Conservation (phyloP, 2,888 invertebrate species). For the Adelphocoris suturalis region DNA sequence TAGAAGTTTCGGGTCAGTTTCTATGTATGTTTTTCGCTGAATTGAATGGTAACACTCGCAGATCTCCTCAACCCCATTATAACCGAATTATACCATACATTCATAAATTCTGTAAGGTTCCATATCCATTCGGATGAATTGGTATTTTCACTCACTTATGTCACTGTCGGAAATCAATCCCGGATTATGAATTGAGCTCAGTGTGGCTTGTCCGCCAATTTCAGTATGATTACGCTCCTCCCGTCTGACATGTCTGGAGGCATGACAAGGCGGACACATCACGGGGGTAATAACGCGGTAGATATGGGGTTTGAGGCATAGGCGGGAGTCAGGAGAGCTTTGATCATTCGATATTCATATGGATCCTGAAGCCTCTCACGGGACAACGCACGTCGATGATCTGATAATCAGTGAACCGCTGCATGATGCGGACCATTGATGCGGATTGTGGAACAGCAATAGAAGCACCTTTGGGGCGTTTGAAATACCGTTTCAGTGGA, state of each 20-base stretch:
- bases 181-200: no score
- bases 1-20: no score
- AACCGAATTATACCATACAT: no score
- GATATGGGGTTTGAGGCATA: background rate
- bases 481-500: background rate
- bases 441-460: background rate
- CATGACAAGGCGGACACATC: constrained; percentile 9
- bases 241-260: background rate
- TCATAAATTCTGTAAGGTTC: no score
- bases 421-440: background rate
- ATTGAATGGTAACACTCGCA: no score
- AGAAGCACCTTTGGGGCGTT: background rate
- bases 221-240: background rate
- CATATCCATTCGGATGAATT: no score
- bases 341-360: constrained; percentile 35
- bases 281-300: constrained; percentile 7
- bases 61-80: no score
- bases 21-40: no score
- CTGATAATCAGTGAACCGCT: constrained; percentile 8
- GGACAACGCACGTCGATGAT: background rate
- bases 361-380: background rate
- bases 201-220: no score
- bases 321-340: constrained; percentile 11
- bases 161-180: no score
- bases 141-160: no score